Evolutionary conservation across 2,797 vertebrate genomes (phyloP).

Genomic region (Telmatherina bonti): DNA sequence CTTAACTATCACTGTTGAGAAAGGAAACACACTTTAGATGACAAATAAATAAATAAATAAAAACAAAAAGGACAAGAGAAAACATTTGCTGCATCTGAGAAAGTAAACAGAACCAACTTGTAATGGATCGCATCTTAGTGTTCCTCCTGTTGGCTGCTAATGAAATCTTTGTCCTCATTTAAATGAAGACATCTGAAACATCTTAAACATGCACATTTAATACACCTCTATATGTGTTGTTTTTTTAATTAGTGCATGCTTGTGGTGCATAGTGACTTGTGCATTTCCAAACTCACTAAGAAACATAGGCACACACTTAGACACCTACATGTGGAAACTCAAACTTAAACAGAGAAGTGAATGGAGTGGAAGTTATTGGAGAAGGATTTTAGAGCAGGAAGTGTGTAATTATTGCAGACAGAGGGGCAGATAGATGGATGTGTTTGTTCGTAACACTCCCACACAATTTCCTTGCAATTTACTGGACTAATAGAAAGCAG

Average conservation of each 20-base stretch:
- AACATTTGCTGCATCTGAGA: neutral
- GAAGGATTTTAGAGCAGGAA: slow-evolving; percentile 73
- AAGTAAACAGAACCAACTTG: neutral
- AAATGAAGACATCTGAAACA: slow-evolving; percentile 14
- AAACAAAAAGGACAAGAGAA: neutral
- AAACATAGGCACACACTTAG: slow-evolving; percentile 7
- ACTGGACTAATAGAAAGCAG: slow-evolving; percentile 79
- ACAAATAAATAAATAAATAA: neutral
- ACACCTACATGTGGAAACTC: slow-evolving; percentile 22
- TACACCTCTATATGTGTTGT: slow-evolving; percentile 11
- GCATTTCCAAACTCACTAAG: slow-evolving; percentile 13
- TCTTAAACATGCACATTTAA: slow-evolving; percentile 12
- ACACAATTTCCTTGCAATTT: slow-evolving; percentile 77
- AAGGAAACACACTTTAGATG: neutral
- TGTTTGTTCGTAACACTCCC: slow-evolving; percentile 80
- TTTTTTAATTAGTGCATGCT: slow-evolving; percentile 17
- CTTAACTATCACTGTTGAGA: neutral
- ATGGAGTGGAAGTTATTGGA: slow-evolving; percentile 63
- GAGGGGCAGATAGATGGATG: slow-evolving; percentile 75
- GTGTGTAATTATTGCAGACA: slow-evolving; percentile 76
- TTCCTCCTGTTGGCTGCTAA: neutral
- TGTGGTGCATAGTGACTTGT: slow-evolving; percentile 20
- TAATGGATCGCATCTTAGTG: neutral
- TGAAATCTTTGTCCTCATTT: neutral
- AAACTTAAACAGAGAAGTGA: slow-evolving; percentile 57